Conservation (phyloP, 2,888 invertebrate genomes). For the Cheilosia urbana region DNA sequence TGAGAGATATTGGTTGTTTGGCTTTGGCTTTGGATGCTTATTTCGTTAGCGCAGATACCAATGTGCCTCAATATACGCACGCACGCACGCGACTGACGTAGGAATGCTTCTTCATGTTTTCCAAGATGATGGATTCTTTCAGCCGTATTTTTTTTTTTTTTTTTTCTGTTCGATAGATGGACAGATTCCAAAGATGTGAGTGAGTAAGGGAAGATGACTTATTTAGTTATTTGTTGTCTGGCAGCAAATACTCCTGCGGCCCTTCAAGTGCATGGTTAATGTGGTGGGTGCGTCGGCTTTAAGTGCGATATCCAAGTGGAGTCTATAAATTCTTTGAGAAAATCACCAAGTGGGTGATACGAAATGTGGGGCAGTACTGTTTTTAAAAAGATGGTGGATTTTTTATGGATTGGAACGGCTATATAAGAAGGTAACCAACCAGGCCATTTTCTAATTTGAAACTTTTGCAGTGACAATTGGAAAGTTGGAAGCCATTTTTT, state of each 20-base stretch:
- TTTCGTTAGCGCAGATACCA: slow-evolving; percentile 41
- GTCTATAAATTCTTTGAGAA: not conserved
- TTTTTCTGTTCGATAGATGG: slow-evolving; percentile 3
- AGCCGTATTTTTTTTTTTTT: slow-evolving; percentile 25
- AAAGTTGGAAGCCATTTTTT: too few relatives aligned
- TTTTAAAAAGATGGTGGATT: too few relatives aligned
- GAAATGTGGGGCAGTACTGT: too few relatives aligned
- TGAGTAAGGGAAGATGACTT: slow-evolving; percentile 21
- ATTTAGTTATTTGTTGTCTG: not conserved
- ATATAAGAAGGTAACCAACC: too few relatives aligned
- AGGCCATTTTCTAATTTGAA: too few relatives aligned
- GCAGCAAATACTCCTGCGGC: not conserved
- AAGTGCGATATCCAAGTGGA: not conserved
- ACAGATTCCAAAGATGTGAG: slow-evolving; percentile 5
- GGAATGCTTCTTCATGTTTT: slow-evolving; percentile 11
- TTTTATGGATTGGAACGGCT: too few relatives aligned
- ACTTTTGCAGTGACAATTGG: too few relatives aligned
- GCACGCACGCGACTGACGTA: slow-evolving; percentile 47
- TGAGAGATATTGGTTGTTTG: slow-evolving; percentile 26
- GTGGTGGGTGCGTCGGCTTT: not conserved
- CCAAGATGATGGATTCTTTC: slow-evolving; percentile 54
- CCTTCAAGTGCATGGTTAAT: slow-evolving; percentile 10
- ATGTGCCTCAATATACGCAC: slow-evolving; percentile 24
- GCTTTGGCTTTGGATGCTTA: slow-evolving; percentile 32
- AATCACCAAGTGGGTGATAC: not conserved